Evolutionary conservation across 2,888 invertebrate genomes (phyloP), one percentile per base, ranked within the genome.

Genomic region (Spicauda simplicius): DNA sequence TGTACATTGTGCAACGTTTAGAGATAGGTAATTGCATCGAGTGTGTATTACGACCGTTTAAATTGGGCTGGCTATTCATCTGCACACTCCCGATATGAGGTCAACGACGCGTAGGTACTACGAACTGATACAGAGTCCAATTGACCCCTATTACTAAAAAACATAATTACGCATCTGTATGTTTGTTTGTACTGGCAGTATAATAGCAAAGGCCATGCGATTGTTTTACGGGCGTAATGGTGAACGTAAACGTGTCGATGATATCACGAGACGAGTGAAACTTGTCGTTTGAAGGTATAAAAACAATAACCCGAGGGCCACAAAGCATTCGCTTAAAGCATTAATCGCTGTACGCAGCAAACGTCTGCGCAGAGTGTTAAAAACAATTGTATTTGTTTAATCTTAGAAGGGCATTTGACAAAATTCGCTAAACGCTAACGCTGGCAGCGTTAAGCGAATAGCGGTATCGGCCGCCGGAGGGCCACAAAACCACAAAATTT

Each of bases 11-110:
- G 61, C 55, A 63, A 25, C 45, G 55, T 55, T 55, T 37, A 64
- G 50, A 53, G 53, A n/a, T 45, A 41, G 52, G 16, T 57, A 57
- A 65, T 54, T 65, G 33, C 54, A 45, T 53, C 54, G n/a, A 20
- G 61, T 53, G 52, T 33, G 57, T 55, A 55, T 33, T 14, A 37
- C 54, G 53, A 59, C 54, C 65, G 57, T 64, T 69, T 70, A 54
- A 76, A 77, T 74, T 74, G 72, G 72, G 73, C 63, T 70, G 72
- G 73, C 63, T 70, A 71, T 72, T 70, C 73, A 75, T 72, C 72
- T 74, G 73, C 72, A 71, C 57, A 61, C 56, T 67, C 55, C 56
- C 65, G 72, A 71, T 71, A 61, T 66, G 73, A 72, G 75, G 73
- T 74, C 76, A 76, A 72, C 73, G 71, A 48, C 70, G 71, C 72